phyloP scores from a whole-genome alignment of 2,888 invertebrate genomes.

The Troides oblongomaculatus region DNA sequence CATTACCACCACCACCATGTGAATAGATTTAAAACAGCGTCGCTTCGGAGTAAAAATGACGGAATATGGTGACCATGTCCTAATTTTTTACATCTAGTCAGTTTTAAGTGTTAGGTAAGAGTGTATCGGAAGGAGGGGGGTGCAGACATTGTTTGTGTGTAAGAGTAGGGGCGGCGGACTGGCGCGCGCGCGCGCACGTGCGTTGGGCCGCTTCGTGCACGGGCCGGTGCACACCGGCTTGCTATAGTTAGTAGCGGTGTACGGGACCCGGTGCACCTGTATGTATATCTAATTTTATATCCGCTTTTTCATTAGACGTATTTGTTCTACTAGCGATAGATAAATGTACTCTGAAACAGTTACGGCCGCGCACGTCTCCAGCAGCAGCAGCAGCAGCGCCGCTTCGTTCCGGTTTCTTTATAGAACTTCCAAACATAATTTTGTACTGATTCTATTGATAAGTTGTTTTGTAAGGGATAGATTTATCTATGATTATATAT shows the following conservation, averaged over 20 bases:
- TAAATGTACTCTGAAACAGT: not conserved
- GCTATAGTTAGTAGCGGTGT: slow-evolving; percentile 39
- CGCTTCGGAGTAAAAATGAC: slow-evolving; percentile 60
- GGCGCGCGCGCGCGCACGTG: slow-evolving; percentile 1
- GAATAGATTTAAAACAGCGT: slow-evolving; percentile 44
- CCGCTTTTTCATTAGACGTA: slow-evolving; percentile 13
- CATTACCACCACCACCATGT: slow-evolving; percentile 50
- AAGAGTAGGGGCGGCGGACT: slow-evolving; percentile 39
- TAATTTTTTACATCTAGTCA: slow-evolving; percentile 73
- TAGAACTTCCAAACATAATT: slow-evolving; percentile 33
- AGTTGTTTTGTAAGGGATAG: slow-evolving; percentile 37
- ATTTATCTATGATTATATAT: slow-evolving; percentile 20
- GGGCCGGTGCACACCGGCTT: slow-evolving; percentile 47
- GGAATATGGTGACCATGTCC: slow-evolving; percentile 49
- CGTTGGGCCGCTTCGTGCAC: slow-evolving; percentile 44
- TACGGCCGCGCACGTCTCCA: slow-evolving; percentile 1
- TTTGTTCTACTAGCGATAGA: slow-evolving; percentile 20
- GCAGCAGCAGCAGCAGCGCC: no score
- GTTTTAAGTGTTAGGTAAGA: slow-evolving; percentile 59
- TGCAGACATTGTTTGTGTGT: not conserved
- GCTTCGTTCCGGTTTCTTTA: slow-evolving; percentile 24
- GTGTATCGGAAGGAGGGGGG: slow-evolving; percentile 36
- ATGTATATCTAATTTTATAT: slow-evolving; percentile 22
- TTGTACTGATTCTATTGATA: slow-evolving; percentile 48
- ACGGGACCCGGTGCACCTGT: slow-evolving; percentile 8